Percentiles rank a stretch among this genome's conserved stretches.
Conservation (phyloP, 2,888 invertebrate species). For the Microctonus brassicae region DNA sequence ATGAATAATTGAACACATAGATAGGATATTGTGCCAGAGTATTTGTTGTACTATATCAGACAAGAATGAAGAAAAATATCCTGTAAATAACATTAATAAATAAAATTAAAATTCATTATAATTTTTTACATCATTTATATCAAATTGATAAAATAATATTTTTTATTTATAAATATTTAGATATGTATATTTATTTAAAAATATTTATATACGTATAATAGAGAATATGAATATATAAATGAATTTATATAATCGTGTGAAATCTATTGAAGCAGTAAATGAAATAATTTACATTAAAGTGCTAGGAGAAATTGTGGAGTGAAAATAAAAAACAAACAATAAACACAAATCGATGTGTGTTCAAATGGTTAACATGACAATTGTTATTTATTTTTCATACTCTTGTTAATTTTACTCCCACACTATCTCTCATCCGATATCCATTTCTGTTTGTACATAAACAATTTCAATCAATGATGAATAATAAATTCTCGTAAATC, state of each 20-base stretch:
- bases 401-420: background rate
- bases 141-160: too few relatives aligned
- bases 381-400: background rate
- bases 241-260: too few relatives aligned
- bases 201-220: too few relatives aligned
- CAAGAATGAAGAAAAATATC: constrained; percentile 34
- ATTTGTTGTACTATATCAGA: background rate
- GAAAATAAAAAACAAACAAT: too few relatives aligned
- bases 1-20: constrained; percentile 56
- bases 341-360: background rate
- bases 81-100: too few relatives aligned
- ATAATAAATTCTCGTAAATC: background rate
- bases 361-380: background rate
- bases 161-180: too few relatives aligned
- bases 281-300: background rate
- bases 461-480: background rate
- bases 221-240: too few relatives aligned
- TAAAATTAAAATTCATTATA: too few relatives aligned
- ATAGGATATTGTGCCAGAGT: background rate
- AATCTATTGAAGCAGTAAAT: too few relatives aligned
- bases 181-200: too few relatives aligned
- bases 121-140: too few relatives aligned
- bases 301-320: background rate
- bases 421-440: background rate
- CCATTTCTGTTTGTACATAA: background rate